Conservation (phyloP, 2,888 invertebrate species). For the Agonum fuliginosum region DNA sequence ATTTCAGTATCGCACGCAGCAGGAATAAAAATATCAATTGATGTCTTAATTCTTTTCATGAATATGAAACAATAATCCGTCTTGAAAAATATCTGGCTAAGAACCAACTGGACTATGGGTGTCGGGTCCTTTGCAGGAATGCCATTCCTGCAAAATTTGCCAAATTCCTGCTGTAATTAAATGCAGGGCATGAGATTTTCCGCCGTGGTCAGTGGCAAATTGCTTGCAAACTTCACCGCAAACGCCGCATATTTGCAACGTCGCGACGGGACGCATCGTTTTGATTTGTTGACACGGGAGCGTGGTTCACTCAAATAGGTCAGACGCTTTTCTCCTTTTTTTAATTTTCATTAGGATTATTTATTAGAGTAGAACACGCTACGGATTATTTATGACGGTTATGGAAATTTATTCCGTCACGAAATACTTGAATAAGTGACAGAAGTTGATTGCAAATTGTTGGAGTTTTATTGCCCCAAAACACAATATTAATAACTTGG, state of each 20-base stretch:
- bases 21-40: too few species aligned
- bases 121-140: too few species aligned
- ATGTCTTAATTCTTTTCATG: too few species aligned
- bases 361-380: constrained; percentile 47
- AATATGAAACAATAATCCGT: too few species aligned
- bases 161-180: neutral
- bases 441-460: too few species aligned
- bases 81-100: too few species aligned
- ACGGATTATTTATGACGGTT: constrained; percentile 47
- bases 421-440: constrained; percentile 32
- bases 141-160: too few species aligned
- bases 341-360: constrained; percentile 50
- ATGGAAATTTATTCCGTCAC: constrained; percentile 35
- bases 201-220: neutral
- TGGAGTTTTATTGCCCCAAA: neutral
- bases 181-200: neutral
- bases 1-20: too few species aligned
- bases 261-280: too few species aligned
- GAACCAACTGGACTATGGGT: too few species aligned
- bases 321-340: constrained; percentile 44
- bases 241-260: neutral
- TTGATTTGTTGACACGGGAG: constrained; percentile 32
- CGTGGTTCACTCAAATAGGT: constrained; percentile 50
- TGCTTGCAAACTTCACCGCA: neutral
- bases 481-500: too few species aligned